Base-by-base conservation (phyloP, 2,888 invertebrate species). In the Embidobia sp. region DNA sequence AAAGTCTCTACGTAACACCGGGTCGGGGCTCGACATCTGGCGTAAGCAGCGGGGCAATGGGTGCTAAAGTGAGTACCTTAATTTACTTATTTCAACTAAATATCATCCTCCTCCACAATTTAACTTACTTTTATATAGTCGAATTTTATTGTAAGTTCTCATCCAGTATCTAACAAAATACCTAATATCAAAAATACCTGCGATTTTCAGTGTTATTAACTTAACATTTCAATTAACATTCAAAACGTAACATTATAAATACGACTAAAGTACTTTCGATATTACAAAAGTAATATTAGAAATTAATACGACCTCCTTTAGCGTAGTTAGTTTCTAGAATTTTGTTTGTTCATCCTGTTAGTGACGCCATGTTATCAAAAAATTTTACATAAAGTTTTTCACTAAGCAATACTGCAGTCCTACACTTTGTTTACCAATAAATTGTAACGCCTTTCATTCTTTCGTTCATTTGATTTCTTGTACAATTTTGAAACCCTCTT, bases 1-100 rank as follows among this genome's bases (percentile, higher is more conserved):
- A 97, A 90, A 97, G 97, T 88, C 92, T 97, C 84, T 97, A 94
- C 90, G 93, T 96, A 84, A 91, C 92, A 84, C 93, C 93, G 48
- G 91, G 90, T 78, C 84, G 87, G 37, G 84, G 84, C 16, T 59
- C 57, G 26, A 69, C 79, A 15, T n/a, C 74, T 13, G 69, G 88
- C 90, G 82, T 90, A 88, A 86, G 90, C 89, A 79, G 79, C 18
- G 80, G 78, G 15, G 79, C 74, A 19, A 78, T 79, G 61, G 80
- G 79, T 51, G 61, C 79, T 19, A 87, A 87, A 84, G 87, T 87
- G 79, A 85, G 87, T 85, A 46, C 27, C 66, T 40, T 13, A 11
- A 31, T 66, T 49, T 48, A 44, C 22, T 18, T 59, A 37, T 55
- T 22, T 6, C 22, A 22, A 22, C 3, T 4, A 22, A 6, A 22